Evolutionary conservation across 2,113 vertebrate species (phyloP).

Genomic region (Corvus moneduloides): DNA sequence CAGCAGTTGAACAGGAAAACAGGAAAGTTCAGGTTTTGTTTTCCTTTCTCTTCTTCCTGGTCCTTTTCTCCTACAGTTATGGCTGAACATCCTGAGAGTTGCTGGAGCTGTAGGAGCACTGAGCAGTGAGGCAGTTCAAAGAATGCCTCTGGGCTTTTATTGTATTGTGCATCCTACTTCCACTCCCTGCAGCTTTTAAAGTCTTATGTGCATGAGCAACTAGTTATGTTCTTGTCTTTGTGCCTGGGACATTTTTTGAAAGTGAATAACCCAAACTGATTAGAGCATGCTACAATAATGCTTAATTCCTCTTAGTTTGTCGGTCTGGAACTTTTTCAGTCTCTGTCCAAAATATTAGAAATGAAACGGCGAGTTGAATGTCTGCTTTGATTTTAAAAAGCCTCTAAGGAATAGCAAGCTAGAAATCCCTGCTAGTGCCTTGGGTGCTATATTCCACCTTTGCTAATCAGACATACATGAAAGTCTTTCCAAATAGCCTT

Average conservation of each 20-base stretch:
- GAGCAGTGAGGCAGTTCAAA: background rate
- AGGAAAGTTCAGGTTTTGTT: background rate
- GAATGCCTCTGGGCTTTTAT: background rate
- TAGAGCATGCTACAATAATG: background rate
- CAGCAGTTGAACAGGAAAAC: background rate
- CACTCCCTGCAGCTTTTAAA: background rate
- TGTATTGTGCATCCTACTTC: background rate
- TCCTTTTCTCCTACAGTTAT: background rate
- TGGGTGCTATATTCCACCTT: background rate
- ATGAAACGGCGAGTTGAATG: background rate
- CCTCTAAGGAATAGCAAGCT: background rate
- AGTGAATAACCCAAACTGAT: background rate
- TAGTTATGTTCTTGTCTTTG: background rate
- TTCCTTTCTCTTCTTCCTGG: background rate
- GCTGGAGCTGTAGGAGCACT: background rate
- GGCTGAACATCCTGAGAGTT: background rate
- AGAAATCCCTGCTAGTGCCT: background rate
- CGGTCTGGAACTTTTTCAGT: background rate
- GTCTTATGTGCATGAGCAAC: background rate
- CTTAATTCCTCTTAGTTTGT: background rate
- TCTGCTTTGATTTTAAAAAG: constrained; percentile 6
- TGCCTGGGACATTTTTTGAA: background rate
- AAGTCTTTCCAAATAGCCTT: constrained; percentile 24
- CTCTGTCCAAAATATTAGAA: background rate
- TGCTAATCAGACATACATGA: constrained; percentile 24